Evolutionary conservation across 2,113 vertebrate genomes (phyloP).

Genomic region (Catharus bicknelli): DNA sequence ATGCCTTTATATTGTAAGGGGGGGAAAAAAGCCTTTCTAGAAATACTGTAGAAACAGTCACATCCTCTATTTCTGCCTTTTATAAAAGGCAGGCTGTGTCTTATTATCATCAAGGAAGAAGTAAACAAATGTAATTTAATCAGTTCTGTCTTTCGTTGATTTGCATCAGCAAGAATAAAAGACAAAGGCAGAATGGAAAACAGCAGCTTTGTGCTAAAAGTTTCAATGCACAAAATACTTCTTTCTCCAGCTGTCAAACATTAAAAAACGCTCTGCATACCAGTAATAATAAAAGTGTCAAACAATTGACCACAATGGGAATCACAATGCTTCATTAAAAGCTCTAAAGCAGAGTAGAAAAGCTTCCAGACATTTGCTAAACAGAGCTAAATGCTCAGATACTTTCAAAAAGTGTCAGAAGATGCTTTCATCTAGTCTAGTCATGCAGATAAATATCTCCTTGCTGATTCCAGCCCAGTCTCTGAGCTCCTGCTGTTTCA

Average conservation of each 20-base stretch:
- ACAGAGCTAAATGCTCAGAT: slow-evolving; percentile 13
- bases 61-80: slow-evolving; percentile 31
- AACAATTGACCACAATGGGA: slow-evolving; percentile 38
- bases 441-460: not conserved
- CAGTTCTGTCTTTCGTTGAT: slow-evolving; percentile 40
- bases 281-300: slow-evolving; percentile 49
- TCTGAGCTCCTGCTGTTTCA: not conserved
- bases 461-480: not conserved
- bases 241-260: slow-evolving; percentile 60
- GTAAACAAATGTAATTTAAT: slow-evolving; percentile 67
- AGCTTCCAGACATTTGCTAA: slow-evolving; percentile 42
- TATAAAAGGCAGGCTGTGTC: slow-evolving; percentile 35
- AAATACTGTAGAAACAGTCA: slow-evolving; percentile 34
- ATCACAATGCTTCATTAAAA: slow-evolving; percentile 57
- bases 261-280: slow-evolving; percentile 22
- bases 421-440: not conserved
- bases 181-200: slow-evolving; percentile 60
- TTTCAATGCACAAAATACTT: slow-evolving; percentile 62
- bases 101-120: slow-evolving; percentile 47
- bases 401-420: slow-evolving; percentile 21
- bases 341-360: slow-evolving; percentile 36
- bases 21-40: not conserved
- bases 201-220: slow-evolving; percentile 56
- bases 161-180: slow-evolving; percentile 63
- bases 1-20: not conserved